A percentile compares a stretch with the other conserved stretches of the same genome.
Evolutionary conservation across 2,797 vertebrate genomes (phyloP).

Genomic region (Thaleichthys pacificus): DNA sequence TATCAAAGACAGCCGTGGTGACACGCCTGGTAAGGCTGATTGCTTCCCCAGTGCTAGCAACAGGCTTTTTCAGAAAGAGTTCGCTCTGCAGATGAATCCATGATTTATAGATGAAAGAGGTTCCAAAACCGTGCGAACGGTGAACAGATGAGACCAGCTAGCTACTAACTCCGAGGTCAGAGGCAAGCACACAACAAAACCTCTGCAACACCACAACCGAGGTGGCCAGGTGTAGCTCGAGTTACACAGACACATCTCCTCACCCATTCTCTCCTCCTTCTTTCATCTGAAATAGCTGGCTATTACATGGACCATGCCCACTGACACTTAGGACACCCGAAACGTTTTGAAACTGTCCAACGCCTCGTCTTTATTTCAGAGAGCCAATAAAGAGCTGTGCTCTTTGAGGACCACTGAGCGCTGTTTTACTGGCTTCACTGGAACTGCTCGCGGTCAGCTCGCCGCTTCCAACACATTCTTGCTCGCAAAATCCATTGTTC

Average conservation of each 20-base stretch:
- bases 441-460: constrained; percentile 38
- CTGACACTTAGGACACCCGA: constrained; percentile 28
- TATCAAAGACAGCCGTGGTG: constrained; percentile 56
- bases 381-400: constrained; percentile 48
- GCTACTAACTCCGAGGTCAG: constrained; percentile 36
- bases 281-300: constrained; percentile 45
- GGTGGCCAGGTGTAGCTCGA: constrained; percentile 48
- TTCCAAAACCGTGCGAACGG: constrained; percentile 59
- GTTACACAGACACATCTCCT: constrained; percentile 34
- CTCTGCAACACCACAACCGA: constrained; percentile 39
- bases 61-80: constrained; percentile 45
- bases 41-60: constrained; percentile 39
- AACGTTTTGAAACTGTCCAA: constrained; percentile 1
- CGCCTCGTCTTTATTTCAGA: constrained; percentile 41
- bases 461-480: constrained; percentile 48
- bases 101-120: constrained; percentile 74
- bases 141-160: constrained; percentile 58
- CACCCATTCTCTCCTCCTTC: not conserved
- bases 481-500: constrained; percentile 61
- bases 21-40: constrained; percentile 57
- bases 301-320: constrained; percentile 36
- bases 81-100: constrained; percentile 59
- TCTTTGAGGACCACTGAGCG: constrained; percentile 37
- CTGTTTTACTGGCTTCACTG: constrained; percentile 48
- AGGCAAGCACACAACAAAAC: constrained; percentile 30